These are phyloP conservation scores for Caenorhabditis auriculariae DNA, from an alignment of 2,888 invertebrate genomes.

Conservation along the genomic window DNA sequence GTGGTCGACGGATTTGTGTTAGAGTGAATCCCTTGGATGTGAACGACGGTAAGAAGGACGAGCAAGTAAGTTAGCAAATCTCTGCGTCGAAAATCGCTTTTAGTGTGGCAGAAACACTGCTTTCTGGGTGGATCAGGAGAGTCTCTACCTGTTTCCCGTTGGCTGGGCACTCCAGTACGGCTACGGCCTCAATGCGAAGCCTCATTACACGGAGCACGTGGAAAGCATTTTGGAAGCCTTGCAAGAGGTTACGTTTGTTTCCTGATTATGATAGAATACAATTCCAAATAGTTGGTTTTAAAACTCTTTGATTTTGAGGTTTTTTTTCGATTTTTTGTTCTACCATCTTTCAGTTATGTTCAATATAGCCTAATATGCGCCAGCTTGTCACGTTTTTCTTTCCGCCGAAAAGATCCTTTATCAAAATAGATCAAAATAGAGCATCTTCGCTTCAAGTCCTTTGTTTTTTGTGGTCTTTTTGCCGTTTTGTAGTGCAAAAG, in stretches of 20 bases:
- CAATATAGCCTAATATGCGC: no score
- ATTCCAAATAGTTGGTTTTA: no score
- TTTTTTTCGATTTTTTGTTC: no score
- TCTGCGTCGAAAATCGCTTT: neutral
- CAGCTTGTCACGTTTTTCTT: no score
- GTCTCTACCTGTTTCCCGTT: conserved; percentile 90
- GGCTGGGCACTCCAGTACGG: conserved; percentile 92
- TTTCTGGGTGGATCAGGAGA: conserved; percentile 72
- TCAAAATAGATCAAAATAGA: no score
- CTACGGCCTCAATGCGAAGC: conserved; percentile 80
- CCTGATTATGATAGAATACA: no score
- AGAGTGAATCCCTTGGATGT: conserved; percentile 12
- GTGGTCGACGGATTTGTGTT: conserved; percentile 33
- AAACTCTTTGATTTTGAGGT: no score
- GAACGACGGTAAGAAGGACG: conserved; percentile 9
- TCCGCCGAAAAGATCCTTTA: neutral
- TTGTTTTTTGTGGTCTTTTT: no score
- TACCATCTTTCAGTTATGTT: neutral
- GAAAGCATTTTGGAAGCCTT: conserved; percentile 26
- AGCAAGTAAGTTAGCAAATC: conserved; percentile 15
- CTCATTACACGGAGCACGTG: conserved; percentile 38
- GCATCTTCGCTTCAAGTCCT: no score
- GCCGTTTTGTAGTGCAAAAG: no score
- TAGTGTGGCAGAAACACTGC: conserved; percentile 5
- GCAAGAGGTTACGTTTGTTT: conserved; percentile 4